Conservation (phyloP, 2,888 invertebrate genomes). For the Heliconius erato region DNA sequence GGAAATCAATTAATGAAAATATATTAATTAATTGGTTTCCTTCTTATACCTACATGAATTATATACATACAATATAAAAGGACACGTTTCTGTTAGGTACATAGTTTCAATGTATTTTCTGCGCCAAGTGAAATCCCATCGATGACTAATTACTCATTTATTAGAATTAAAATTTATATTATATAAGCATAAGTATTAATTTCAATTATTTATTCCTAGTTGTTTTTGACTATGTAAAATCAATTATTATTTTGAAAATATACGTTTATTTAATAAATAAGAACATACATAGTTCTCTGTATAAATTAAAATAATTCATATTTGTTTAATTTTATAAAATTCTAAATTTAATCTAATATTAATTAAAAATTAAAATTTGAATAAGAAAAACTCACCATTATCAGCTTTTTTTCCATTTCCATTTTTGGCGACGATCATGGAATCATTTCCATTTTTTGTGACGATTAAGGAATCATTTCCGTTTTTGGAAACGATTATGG, state of each 20-base stretch:
- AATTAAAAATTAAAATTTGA: not conserved
- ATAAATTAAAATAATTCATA: not conserved
- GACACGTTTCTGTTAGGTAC: not conserved
- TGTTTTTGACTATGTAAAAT: not conserved
- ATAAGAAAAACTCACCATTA: slow-evolving; percentile 66
- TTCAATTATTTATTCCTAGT: not conserved
- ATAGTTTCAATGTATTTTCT: not conserved
- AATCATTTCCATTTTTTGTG: slow-evolving; percentile 68
- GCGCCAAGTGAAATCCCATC: not conserved
- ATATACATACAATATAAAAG: not conserved
- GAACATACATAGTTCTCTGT: not conserved
- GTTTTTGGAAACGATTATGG: slow-evolving; percentile 70
- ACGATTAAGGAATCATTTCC: slow-evolving; percentile 69
- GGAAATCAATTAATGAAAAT: no score
- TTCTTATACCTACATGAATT: not conserved
- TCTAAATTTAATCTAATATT: not conserved
- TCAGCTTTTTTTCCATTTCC: slow-evolving; percentile 72
- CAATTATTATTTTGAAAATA: not conserved
- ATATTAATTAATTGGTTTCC: not conserved
- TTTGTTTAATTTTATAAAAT: not conserved
- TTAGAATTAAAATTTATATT: not conserved
- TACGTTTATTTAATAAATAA: not conserved
- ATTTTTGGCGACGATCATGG: slow-evolving; percentile 70
- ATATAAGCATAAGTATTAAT: not conserved
- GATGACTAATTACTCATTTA: slow-evolving; percentile 2